Evolutionary conservation across 2,113 vertebrate genomes (phyloP).

Genomic region (Pyrgilauda ruficollis): DNA sequence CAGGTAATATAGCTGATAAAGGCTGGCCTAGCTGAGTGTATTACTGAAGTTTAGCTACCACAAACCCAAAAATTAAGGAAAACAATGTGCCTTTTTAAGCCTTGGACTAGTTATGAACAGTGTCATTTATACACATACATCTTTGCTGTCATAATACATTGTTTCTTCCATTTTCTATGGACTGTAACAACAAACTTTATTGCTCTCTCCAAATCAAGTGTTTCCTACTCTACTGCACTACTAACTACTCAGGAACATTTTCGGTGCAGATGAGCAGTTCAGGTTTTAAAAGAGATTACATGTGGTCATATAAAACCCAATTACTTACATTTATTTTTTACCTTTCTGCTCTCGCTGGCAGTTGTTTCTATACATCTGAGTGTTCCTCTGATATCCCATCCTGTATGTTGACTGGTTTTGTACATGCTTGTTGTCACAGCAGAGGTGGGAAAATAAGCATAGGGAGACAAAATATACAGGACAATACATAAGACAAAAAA

Average conservation of each 20-base stretch:
- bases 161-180: not conserved
- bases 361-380: not conserved
- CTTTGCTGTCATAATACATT: not conserved
- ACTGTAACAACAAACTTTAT: not conserved
- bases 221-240: not conserved
- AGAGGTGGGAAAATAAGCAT: not conserved
- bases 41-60: not conserved
- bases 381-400: not conserved
- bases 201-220: not conserved
- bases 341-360: not conserved
- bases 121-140: not conserved
- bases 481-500: no score
- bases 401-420: not conserved
- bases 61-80: not conserved
- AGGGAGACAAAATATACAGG: not conserved
- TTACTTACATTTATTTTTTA: not conserved
- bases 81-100: not conserved
- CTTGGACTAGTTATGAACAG: not conserved
- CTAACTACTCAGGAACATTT: not conserved
- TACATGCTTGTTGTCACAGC: accelerated
- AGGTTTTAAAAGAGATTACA: not conserved
- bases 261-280: not conserved
- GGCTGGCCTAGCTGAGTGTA: not conserved
- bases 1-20: not conserved
- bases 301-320: not conserved